Evolutionary conservation across 1,140 invertebrate genomes (phyloP), one percentile per base, ranked within the genome.

Genomic region (Bombyx mandarina): DNA sequence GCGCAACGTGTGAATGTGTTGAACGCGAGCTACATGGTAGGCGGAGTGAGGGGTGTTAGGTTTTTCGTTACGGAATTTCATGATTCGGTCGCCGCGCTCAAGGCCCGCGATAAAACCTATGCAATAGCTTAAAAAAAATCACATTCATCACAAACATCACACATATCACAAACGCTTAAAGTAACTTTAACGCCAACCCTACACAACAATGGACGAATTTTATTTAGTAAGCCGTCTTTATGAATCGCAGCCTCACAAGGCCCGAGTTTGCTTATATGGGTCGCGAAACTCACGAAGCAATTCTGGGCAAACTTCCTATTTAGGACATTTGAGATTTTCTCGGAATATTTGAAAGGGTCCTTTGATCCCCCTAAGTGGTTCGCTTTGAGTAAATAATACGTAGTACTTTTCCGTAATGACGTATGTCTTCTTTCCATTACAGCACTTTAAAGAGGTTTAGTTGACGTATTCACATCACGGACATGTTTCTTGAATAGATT

Each of bases 151-250:
- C n/a, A n/a, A n/a, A n/a, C n/a, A n/a, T n/a, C n/a, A n/a, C n/a
- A 35, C 26, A 18, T 35, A 35, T 35, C 4, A 35, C 2, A 35
- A 35, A 5, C 26, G 4, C 4, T 35, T 35, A 2, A 35, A 35
- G 26, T 35, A 35, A 35, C 26, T 35, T 35, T 35, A 35, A 35
- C 2, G 22, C 8, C 63, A 65, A 22, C 66, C 63, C 63, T 69
- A 56, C 59, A 51, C 53, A 35, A 58, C 48, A 57, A 60, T 58
- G 51, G 54, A 46, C 9, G 57, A 63, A 56, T 60, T 63, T 65
- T 65, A 63, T 65, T 63, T 59, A 65, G 63, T 61, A 61, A 59
- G 58, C 62, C 62, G 53, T 61, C 61, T 60, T 65, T 65, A 66
- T 65, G 66, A 63, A 69, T 66, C 58, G 57, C 55, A 54, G 49